phyloP scores from a whole-genome alignment of 2,797 vertebrate species.

The Aldrovandia affinis region DNA sequence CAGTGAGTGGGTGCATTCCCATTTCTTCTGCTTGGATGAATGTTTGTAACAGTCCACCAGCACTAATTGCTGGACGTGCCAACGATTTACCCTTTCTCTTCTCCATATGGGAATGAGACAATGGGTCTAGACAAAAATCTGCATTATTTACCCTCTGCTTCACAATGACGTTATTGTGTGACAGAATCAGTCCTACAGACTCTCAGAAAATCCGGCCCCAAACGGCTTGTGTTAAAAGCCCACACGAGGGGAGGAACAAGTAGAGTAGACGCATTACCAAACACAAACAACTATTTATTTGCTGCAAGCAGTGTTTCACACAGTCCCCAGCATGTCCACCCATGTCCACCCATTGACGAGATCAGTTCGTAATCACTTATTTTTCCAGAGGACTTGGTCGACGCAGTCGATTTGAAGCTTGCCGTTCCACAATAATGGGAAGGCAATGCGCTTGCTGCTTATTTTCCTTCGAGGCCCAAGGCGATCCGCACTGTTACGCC shows the following conservation, averaged over 20 bases:
- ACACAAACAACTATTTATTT: neutral
- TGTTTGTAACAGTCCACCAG: neutral
- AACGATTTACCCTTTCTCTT: neutral
- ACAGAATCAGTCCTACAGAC: neutral
- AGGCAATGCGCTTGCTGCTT: neutral
- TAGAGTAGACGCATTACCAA: neutral
- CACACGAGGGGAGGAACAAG: no score
- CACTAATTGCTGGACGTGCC: neutral
- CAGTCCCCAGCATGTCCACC: neutral
- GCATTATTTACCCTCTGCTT: neutral
- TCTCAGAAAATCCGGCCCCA: neutral
- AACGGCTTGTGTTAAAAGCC: neutral
- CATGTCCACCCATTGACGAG: neutral
- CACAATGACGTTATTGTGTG: neutral
- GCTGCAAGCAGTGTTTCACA: neutral
- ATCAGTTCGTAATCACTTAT: neutral
- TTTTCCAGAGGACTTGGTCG: neutral
- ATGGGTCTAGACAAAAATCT: neutral
- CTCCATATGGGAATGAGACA: neutral
- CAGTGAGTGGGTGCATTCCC: neutral
- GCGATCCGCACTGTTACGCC: neutral
- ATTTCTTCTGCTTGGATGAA: neutral
- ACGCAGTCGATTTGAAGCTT: neutral
- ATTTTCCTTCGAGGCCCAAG: neutral
- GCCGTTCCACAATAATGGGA: neutral